These are phyloP conservation scores for Erinaceus europaeus DNA, from an alignment of 2,113 vertebrate species.

Conservation along the genomic window DNA sequence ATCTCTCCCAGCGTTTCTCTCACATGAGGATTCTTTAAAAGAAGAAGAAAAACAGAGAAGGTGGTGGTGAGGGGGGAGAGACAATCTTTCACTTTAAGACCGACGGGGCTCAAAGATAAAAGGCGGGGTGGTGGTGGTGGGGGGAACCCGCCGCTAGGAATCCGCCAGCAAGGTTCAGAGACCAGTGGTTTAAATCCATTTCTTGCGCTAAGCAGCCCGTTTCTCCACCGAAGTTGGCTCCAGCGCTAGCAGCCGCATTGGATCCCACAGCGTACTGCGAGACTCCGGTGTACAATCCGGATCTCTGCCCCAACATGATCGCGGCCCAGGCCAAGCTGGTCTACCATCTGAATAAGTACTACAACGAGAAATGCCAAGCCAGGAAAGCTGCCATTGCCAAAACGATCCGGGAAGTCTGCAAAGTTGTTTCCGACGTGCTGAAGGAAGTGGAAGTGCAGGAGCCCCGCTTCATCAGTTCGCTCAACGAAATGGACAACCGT, in stretches of 20 bases:
- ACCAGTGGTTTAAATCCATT: constrained; percentile 66
- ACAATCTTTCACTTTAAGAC: constrained; percentile 57
- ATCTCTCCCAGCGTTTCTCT: constrained; percentile 64
- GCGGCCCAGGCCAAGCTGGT: constrained; percentile 99
- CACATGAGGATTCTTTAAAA: constrained; percentile 74
- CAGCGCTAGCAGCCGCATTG: constrained; percentile 98
- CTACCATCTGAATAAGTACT: constrained; percentile 99
- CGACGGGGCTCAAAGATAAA: constrained; percentile 71
- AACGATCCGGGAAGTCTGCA: constrained; percentile 98
- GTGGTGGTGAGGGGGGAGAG: constrained; percentile 31
- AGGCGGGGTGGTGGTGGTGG: too few species aligned
- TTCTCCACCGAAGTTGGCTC: constrained; percentile 98
- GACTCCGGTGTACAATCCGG: constrained; percentile 99
- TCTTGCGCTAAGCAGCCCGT: constrained; percentile 73
- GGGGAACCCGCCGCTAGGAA: constrained; percentile 75
- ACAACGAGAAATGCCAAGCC: constrained; percentile 99
- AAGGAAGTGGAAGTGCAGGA: constrained; percentile 99
- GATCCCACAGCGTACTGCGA: constrained; percentile 99
- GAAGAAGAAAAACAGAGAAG: constrained; percentile 17
- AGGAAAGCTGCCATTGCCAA: constrained; percentile 98
- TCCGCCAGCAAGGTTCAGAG: constrained; percentile 72
- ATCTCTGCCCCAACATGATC: constrained; percentile 99
- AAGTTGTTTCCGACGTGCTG: constrained; percentile 98
- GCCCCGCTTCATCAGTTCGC: constrained; percentile 98
- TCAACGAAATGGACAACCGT: constrained; percentile 98